phyloP scores from a whole-genome alignment of 2,888 invertebrate genomes.

The Lamproptera curius region DNA sequence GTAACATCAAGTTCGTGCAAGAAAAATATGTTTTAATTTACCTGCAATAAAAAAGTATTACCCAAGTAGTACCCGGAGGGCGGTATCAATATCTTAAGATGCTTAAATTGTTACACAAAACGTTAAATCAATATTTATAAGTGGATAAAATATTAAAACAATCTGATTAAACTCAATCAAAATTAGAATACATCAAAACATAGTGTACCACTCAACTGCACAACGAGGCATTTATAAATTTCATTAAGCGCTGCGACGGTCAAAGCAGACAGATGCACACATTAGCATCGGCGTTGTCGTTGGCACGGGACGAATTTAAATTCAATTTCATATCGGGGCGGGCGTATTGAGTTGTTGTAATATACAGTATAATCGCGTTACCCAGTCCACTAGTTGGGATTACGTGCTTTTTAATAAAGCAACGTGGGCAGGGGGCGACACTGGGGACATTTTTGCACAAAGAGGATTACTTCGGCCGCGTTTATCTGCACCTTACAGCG shows the following conservation, averaged over 20 bases:
- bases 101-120: too few relatives aligned
- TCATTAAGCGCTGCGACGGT: conserved; percentile 5
- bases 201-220: too few relatives aligned
- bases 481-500: conserved; percentile 76
- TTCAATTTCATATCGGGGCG: conserved; percentile 68
- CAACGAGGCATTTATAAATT: too few relatives aligned
- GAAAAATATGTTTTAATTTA: too few relatives aligned
- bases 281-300: conserved; percentile 10
- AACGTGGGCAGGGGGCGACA: conserved; percentile 56
- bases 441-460: conserved; percentile 76
- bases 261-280: conserved; percentile 19
- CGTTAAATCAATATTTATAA: too few relatives aligned
- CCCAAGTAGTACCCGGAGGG: too few relatives aligned
- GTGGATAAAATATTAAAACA: too few relatives aligned
- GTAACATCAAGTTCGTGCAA: too few relatives aligned
- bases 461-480: conserved; percentile 73
- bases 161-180: too few relatives aligned
- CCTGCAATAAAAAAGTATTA: too few relatives aligned
- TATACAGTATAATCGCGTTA: conserved; percentile 72
- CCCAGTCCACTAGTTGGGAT: conserved; percentile 74
- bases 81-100: too few relatives aligned
- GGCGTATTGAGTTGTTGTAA: conserved; percentile 67
- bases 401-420: conserved; percentile 77
- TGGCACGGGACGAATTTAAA: conserved; percentile 51
- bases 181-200: too few relatives aligned